Conservation (phyloP, 2,888 invertebrate species). For the Conchocele bisecta region DNA sequence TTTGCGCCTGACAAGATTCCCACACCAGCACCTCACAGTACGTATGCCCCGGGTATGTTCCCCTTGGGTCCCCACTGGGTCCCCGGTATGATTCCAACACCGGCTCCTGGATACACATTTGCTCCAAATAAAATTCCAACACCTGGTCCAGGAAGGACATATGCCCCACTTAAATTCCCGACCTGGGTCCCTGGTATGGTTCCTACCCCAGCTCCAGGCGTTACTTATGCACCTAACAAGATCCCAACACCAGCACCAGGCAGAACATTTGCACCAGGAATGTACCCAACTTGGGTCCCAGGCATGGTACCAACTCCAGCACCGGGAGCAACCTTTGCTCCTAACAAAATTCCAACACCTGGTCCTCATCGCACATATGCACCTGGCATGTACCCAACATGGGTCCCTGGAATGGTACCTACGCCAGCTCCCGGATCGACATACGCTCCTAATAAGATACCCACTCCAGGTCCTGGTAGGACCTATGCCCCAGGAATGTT, state of each 20-base stretch:
- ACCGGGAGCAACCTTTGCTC: slow-evolving; percentile 45
- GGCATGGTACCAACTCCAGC: slow-evolving; percentile 50
- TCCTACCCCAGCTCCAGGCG: slow-evolving; percentile 54
- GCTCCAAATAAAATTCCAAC: slow-evolving; percentile 53
- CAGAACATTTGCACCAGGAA: slow-evolving; percentile 44
- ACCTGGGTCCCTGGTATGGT: slow-evolving; percentile 49
- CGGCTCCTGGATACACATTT: slow-evolving; percentile 46
- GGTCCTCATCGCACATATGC: slow-evolving; percentile 42
- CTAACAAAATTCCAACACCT: slow-evolving; percentile 54
- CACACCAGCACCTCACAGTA: slow-evolving; percentile 59
- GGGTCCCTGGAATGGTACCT: slow-evolving; percentile 46
- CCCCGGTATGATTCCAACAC: slow-evolving; percentile 52
- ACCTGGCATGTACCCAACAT: slow-evolving; percentile 37
- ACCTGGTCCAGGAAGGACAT: slow-evolving; percentile 45
- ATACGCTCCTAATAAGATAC: slow-evolving; percentile 35
- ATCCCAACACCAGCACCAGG: slow-evolving; percentile 42
- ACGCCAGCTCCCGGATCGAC: slow-evolving; percentile 54
- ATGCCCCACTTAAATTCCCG: slow-evolving; percentile 41
- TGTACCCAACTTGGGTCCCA: slow-evolving; percentile 46
- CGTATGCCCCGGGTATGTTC: slow-evolving; percentile 58
- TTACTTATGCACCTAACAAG: slow-evolving; percentile 43
- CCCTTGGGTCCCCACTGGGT: slow-evolving; percentile 40
- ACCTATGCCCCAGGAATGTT: slow-evolving; percentile 38
- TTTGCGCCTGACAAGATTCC: slow-evolving; percentile 54
- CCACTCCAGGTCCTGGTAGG: slow-evolving; percentile 17